These are phyloP conservation scores for Drosophila saltans DNA, from an alignment of 1,140 invertebrate genomes.

Conservation along the genomic window DNA sequence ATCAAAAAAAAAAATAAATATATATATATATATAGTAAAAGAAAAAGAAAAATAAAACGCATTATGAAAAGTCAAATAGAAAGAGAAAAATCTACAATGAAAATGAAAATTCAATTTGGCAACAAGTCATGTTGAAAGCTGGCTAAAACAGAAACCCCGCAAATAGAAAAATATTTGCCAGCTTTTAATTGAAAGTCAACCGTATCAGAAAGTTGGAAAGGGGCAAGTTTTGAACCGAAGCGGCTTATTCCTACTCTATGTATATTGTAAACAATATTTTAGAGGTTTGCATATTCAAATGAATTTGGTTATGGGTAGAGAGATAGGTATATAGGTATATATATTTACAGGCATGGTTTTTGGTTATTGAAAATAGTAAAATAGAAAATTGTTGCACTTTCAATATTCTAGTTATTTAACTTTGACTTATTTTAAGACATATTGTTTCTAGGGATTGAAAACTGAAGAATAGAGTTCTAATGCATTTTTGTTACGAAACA, in stretches of 20 bases:
- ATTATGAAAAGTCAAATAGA: conserved; percentile 70
- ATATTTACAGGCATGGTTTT: too few relatives aligned
- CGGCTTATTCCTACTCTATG: too few relatives aligned
- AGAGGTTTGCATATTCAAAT: neutral
- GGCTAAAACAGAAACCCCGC: conserved; percentile 26
- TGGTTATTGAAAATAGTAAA: too few relatives aligned
- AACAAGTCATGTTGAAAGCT: conserved; percentile 72
- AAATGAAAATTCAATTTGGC: conserved; percentile 65
- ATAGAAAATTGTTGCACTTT: too few relatives aligned
- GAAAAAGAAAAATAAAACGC: conserved; percentile 29
- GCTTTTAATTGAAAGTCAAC: conserved; percentile 71
- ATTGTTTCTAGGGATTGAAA: too few relatives aligned
- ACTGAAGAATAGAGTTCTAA: too few relatives aligned
- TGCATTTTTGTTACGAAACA: too few relatives aligned
- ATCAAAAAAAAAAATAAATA: conserved; percentile 66
- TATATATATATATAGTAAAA: conserved; percentile 10
- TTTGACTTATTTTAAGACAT: too few relatives aligned
- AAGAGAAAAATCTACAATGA: conserved; percentile 48
- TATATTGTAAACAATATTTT: neutral
- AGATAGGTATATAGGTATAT: too few relatives aligned
- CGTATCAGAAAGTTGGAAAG: conserved; percentile 13
- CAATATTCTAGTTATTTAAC: too few relatives aligned
- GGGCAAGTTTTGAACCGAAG: neutral
- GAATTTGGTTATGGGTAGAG: too few relatives aligned
- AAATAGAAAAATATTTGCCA: conserved; percentile 58